Evolutionary conservation across 2,888 invertebrate species (phyloP).

Genomic region (Exephanes ischioxanthus): DNA sequence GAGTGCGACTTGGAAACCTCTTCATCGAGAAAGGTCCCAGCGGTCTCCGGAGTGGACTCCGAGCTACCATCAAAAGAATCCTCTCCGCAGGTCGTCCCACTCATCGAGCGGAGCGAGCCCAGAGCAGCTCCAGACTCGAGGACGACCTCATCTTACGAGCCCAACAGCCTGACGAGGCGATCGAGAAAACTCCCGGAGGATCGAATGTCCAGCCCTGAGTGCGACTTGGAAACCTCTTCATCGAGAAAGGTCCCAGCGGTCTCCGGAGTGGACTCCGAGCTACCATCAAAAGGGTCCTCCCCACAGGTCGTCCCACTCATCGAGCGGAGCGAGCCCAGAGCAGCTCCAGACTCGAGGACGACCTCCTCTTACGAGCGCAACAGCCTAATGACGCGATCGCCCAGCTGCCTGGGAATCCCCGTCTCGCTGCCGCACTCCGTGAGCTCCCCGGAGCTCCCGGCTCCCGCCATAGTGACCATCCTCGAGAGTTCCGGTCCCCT

Average conservation of each 20-base stretch:
- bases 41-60: no score
- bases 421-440: constrained; percentile 79
- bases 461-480: constrained; percentile 72
- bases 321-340: constrained; percentile 5
- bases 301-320: not conserved
- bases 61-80: not conserved
- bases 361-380: constrained; percentile 15
- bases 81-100: no score
- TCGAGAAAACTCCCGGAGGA: no score
- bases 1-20: not conserved
- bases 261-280: no score
- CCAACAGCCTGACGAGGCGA: no score
- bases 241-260: no score
- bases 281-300: not conserved
- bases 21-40: no score
- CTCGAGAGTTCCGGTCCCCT: constrained; percentile 68
- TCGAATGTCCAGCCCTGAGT: no score
- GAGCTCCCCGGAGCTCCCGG: constrained; percentile 82
- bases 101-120: no score
- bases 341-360: constrained; percentile 26
- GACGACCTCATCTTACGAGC: no score
- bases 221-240: no score
- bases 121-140: no score
- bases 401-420: constrained; percentile 73
- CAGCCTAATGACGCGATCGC: constrained; percentile 47